Evolutionary conservation across 2,888 invertebrate genomes (phyloP).

Genomic region (Amphipoea lucens): DNA sequence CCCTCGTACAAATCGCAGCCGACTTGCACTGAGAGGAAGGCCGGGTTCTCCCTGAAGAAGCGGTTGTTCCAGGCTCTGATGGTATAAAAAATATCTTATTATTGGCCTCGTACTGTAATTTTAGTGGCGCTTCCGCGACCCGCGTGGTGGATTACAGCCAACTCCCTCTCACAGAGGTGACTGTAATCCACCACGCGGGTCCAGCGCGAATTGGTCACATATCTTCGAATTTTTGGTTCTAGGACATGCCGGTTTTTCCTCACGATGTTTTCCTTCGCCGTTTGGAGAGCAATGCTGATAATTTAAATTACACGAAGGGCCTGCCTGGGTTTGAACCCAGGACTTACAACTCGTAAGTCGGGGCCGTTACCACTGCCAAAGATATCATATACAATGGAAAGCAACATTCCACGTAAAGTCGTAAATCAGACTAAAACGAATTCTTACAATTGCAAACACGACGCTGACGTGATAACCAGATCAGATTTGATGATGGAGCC

Average conservation of each 20-base stretch:
- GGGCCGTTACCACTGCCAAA: not conserved
- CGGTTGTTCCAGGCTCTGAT: slow-evolving; percentile 84
- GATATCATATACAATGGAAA: not conserved
- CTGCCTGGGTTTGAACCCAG: not conserved
- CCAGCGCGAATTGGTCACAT: not conserved
- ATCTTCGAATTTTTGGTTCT: not conserved
- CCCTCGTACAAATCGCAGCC: slow-evolving; percentile 79
- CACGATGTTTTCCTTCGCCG: not conserved
- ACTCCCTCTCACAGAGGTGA: too few relatives aligned
- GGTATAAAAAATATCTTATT: not conserved
- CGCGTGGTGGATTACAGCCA: too few relatives aligned
- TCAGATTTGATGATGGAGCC: slow-evolving; percentile 84
- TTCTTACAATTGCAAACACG: slow-evolving; percentile 84
- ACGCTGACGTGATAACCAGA: slow-evolving; percentile 82
- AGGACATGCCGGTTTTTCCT: not conserved
- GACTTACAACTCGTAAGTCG: not conserved
- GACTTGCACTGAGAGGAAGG: slow-evolving; percentile 80
- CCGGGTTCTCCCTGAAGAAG: slow-evolving; percentile 83
- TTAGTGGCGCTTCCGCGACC: not conserved
- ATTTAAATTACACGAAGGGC: not conserved
- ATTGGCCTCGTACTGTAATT: not conserved
- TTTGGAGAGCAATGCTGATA: not conserved
- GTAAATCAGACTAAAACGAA: not conserved
- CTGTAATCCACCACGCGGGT: not conserved
- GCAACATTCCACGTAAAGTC: not conserved